phyloP scores from a whole-genome alignment of 2,797 vertebrate species.

The Rhinophrynus dorsalis region DNA sequence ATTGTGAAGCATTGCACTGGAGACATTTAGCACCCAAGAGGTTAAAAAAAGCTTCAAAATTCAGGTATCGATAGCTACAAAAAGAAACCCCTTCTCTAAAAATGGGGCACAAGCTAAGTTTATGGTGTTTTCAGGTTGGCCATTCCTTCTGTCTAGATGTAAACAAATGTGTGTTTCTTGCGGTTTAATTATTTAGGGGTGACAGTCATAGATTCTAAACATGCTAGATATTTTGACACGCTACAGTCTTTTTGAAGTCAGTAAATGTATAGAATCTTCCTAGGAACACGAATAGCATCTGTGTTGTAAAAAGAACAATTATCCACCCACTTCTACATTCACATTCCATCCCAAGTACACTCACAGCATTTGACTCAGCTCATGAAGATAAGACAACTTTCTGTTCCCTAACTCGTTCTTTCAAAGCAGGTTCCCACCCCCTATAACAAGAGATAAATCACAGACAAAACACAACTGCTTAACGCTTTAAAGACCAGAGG shows the following conservation, averaged over 20 bases:
- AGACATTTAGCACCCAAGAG: no score
- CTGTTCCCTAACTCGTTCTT: neutral
- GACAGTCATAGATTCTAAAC: constrained; percentile 18
- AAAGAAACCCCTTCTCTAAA: no score
- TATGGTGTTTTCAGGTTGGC: no score
- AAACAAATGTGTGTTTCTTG: constrained; percentile 24
- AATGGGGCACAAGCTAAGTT: no score
- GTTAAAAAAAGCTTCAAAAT: no score
- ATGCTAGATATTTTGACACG: neutral
- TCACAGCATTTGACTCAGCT: neutral
- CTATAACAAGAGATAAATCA: no score
- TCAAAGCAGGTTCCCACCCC: no score
- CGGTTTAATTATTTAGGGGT: constrained; percentile 6
- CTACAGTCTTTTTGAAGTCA: constrained; percentile 26
- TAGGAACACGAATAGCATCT: neutral
- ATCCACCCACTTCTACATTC: constrained; percentile 1
- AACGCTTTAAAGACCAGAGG: no score
- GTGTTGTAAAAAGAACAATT: constrained; percentile 9
- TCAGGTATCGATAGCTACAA: no score
- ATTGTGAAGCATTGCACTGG: no score
- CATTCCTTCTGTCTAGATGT: no score
- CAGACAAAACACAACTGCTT: no score
- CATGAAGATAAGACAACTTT: neutral
- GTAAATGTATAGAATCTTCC: neutral
- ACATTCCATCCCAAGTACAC: constrained; percentile 13